Conservation (phyloP, 2,113 vertebrate species). For the Chloebia gouldiae region DNA sequence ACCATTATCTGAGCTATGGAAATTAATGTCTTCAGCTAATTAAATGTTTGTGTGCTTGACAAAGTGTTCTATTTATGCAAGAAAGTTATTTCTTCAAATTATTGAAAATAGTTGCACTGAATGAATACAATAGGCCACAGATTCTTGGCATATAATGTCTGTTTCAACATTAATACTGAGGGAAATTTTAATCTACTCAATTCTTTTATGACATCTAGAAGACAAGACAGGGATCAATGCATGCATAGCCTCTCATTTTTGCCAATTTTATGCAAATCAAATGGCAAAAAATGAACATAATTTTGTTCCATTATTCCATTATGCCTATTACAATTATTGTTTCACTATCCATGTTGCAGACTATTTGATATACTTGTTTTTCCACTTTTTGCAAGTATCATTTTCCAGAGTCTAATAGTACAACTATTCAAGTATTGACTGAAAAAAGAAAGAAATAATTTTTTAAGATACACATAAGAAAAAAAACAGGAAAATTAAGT, state of each 20-base stretch:
- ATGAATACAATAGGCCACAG: constrained; percentile 17
- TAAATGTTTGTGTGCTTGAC: constrained; percentile 9
- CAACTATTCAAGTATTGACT: not conserved
- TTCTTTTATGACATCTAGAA: constrained; percentile 7
- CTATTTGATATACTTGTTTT: not conserved
- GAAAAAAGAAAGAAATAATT: not conserved
- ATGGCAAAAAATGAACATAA: not conserved
- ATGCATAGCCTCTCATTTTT: not conserved
- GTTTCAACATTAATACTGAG: not conserved
- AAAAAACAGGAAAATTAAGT: not conserved
- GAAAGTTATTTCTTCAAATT: constrained; percentile 8
- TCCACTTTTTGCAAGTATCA: not conserved
- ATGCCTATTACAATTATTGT: not conserved
- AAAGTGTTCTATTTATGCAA: constrained; percentile 29
- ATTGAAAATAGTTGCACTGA: constrained; percentile 19
- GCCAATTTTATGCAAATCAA: constrained; percentile 36
- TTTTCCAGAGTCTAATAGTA: not conserved
- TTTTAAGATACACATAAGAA: not conserved
- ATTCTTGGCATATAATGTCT: not conserved
- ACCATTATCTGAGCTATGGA: not conserved
- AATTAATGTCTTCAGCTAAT: constrained; percentile 13
- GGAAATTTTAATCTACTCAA: not conserved
- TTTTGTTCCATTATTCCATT: constrained; percentile 33
- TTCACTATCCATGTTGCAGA: not conserved
- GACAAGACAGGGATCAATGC: constrained; percentile 13